phyloP scores from a whole-genome alignment of 53 echinoderm and acorn worm genomes.

The Echinometra lucunter region DNA sequence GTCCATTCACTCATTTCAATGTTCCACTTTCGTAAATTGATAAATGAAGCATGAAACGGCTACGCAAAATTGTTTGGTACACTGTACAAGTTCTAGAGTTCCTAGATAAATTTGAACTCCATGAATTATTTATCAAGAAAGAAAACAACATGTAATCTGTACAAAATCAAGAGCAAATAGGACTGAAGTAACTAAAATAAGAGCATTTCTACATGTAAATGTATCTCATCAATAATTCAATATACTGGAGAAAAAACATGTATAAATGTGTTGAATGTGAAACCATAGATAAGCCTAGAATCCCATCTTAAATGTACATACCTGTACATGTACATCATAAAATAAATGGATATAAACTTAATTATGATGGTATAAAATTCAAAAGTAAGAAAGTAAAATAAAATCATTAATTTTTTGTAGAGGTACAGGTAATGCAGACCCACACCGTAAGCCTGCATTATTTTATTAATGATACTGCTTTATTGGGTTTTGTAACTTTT shows the following conservation, averaged over 20 bases:
- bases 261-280: too few species aligned
- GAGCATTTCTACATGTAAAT: too few species aligned
- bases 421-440: too few species aligned
- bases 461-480: too few species aligned
- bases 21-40: constrained; percentile 13
- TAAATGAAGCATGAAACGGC: neutral
- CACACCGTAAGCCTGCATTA: neutral
- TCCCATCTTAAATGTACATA: too few species aligned
- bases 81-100: neutral
- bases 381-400: too few species aligned
- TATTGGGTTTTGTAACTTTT: too few species aligned
- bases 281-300: too few species aligned
- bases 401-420: too few species aligned
- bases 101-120: neutral
- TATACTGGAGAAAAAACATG: neutral
- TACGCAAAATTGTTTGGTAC: neutral
- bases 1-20: neutral
- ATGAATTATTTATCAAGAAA: neutral
- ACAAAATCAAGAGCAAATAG: too few species aligned
- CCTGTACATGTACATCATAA: neutral
- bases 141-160: neutral
- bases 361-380: too few species aligned
- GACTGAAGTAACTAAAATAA: neutral
- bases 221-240: neutral
- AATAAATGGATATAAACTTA: too few species aligned